Percentiles rank a stretch among this genome's conserved stretches.
These are phyloP conservation scores for Craniophora ligustri DNA, from an alignment of 2,888 invertebrate genomes.

Conservation along the genomic window DNA sequence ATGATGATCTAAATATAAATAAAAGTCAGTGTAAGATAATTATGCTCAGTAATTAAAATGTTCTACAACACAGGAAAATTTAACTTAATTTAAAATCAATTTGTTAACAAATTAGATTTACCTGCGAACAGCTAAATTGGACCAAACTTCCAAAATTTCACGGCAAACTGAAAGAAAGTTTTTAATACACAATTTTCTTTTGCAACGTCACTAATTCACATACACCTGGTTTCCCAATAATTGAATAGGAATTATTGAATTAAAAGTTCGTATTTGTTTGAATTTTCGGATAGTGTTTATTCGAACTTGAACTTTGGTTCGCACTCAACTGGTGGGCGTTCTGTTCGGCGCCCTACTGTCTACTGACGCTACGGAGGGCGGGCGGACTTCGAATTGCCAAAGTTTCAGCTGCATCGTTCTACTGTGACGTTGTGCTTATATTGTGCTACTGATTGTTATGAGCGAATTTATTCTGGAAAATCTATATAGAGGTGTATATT, in stretches of 20 bases:
- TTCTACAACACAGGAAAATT: background rate
- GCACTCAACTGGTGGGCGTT: slow-evolving; percentile 72
- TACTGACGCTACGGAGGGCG: slow-evolving; percentile 64
- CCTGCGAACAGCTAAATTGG: slow-evolving; percentile 31
- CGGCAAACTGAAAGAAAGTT: slow-evolving; percentile 38
- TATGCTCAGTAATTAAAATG: background rate
- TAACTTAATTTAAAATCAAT: slow-evolving; percentile 3
- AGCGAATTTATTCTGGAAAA: slow-evolving; percentile 19
- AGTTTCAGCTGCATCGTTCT: slow-evolving; percentile 48
- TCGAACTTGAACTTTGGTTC: slow-evolving; percentile 66
- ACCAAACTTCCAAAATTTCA: slow-evolving; percentile 45
- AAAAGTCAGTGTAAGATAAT: too few relatives aligned
- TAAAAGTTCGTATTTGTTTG: slow-evolving; percentile 25
- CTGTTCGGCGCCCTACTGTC: slow-evolving; percentile 69
- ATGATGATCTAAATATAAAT: too few relatives aligned
- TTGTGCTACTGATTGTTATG: slow-evolving; percentile 26
- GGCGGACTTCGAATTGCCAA: slow-evolving; percentile 40
- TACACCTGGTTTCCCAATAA: slow-evolving; percentile 18
- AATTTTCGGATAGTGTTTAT: slow-evolving; percentile 53
- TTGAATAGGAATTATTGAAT: background rate
- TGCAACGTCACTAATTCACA: slow-evolving; percentile 36
- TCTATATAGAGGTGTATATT: slow-evolving; percentile 4
- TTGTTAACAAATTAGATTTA: slow-evolving; percentile 34
- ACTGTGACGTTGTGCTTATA: slow-evolving; percentile 34
- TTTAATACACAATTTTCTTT: slow-evolving; percentile 18